Base-by-base conservation (phyloP, 1,140 invertebrate species). In the Phthorimaea operculella region DNA sequence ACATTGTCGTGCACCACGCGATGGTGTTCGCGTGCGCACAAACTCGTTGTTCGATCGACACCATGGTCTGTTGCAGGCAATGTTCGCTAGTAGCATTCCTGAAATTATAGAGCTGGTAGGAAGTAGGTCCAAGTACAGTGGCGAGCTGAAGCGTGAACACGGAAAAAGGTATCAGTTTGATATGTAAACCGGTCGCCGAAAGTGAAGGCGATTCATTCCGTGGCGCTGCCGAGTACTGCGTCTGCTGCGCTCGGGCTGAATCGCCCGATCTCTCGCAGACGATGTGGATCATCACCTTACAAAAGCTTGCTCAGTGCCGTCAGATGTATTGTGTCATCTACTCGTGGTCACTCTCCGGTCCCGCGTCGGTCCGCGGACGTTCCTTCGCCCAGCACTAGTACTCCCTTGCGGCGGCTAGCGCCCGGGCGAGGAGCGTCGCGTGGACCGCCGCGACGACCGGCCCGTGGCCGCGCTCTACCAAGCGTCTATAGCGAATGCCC, bases 161-260 rank as follows among this genome's bases (percentile, higher is more conserved):
- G 96, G 95, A 92, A 98, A 97, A 92, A 97, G 95, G 96, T 97
- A 96, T 94, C 95, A 93, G 92, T 98, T 91, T 98, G 97, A 96
- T 76, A 73, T 84, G 73, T 84, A 74, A 72, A 72, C 65, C 74
- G 71, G 65, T 68, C 63, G 62, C 55, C 65, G 76, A 68, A 74
- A 81, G 79, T 72, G 70, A 73, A 71, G 73, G 76, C 76, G 78
- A 81, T 64, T 75, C 76, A 79, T 64, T 64, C 66, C 74, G 60
- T 60, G 60, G 70, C 57, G 56, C 28, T 34, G 14, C 28, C 15
- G 52, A 17, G 50, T 42, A 47, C 44, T 48, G 59, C 52, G 58
- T 51, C 54, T 56, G 55, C 63, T 59, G 62, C 58, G 62, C 58
- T 54, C 72, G 71, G 67, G 57, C 66, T 76, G 79, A 68, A 60